Conservation (phyloP, 2,113 vertebrate species). For the Collichthys lucidus region DNA sequence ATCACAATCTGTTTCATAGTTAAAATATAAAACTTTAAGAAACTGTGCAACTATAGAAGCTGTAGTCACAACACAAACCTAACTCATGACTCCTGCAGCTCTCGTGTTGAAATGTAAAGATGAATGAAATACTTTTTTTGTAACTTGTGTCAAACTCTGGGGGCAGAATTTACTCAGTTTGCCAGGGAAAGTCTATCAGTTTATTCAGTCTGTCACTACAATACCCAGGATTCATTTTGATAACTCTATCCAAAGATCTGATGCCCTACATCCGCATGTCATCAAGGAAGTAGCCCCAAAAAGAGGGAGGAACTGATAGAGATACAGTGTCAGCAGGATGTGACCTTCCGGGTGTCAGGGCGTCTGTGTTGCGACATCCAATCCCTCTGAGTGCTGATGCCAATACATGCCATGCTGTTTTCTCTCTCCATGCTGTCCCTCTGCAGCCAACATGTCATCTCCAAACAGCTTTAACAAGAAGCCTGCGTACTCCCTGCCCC, state of each 20-base stretch:
- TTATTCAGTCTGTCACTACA: background rate
- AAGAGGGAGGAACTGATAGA: conserved; percentile 31
- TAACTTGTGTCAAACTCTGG: background rate
- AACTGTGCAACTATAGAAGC: background rate
- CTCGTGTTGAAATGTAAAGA: background rate
- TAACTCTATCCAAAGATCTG: background rate
- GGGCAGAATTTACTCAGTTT: background rate
- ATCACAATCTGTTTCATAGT: background rate
- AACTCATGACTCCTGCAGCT: background rate
- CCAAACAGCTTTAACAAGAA: background rate
- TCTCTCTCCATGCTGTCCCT: background rate
- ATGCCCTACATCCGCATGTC: conserved; percentile 3
- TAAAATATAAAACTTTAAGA: too few relatives aligned
- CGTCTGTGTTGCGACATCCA: conserved; percentile 52
- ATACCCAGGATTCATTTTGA: background rate
- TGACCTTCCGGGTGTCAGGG: conserved; percentile 19
- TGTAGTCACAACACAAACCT: background rate
- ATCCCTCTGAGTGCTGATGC: conserved; percentile 12
- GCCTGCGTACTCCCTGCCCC: background rate
- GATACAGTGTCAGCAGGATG: conserved; percentile 36
- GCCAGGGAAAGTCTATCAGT: background rate
- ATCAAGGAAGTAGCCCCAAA: background rate
- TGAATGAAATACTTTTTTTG: background rate
- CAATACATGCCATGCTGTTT: conserved; percentile 2
- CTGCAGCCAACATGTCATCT: background rate